Evolutionary conservation across 2,888 invertebrate genomes (phyloP).

Genomic region (Strigamia maritima): DNA sequence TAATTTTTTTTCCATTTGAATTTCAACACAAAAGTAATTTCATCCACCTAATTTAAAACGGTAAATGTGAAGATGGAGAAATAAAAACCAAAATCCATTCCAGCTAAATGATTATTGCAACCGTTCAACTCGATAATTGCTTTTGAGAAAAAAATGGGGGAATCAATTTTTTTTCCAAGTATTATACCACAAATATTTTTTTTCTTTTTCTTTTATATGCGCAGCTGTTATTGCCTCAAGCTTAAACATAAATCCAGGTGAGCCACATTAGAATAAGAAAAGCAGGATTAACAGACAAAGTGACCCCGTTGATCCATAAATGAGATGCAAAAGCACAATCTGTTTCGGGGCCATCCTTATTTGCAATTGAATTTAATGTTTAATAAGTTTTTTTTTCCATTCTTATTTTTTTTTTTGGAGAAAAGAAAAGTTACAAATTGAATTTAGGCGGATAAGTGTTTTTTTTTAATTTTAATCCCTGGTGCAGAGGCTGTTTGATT

Average conservation of each 20-base stretch:
- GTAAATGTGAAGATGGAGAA: conserved; percentile 28
- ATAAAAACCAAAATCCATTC: conserved; percentile 31
- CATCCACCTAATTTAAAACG: conserved; percentile 24
- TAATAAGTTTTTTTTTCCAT: neutral
- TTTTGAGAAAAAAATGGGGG: neutral
- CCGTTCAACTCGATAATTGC: conserved; percentile 23
- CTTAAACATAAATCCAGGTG: conserved; percentile 22
- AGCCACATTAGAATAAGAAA: conserved; percentile 14
- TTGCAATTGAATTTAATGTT: neutral
- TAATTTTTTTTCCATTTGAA: conserved; percentile 8
- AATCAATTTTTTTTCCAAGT: neutral
- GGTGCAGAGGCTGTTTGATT: neutral
- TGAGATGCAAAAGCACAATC: conserved; percentile 20
- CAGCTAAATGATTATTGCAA: conserved; percentile 28
- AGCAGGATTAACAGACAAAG: neutral
- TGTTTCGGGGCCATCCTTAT: neutral
- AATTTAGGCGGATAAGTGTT: neutral
- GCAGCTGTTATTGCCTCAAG: neutral
- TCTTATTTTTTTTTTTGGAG: neutral
- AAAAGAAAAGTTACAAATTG: neutral
- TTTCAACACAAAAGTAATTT: conserved; percentile 26
- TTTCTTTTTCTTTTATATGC: neutral
- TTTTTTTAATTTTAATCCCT: neutral
- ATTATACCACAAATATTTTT: neutral
- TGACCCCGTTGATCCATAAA: conserved; percentile 10